Conservation (phyloP, 2,113 vertebrate species). For the Dolichallabes microphthalmus region DNA sequence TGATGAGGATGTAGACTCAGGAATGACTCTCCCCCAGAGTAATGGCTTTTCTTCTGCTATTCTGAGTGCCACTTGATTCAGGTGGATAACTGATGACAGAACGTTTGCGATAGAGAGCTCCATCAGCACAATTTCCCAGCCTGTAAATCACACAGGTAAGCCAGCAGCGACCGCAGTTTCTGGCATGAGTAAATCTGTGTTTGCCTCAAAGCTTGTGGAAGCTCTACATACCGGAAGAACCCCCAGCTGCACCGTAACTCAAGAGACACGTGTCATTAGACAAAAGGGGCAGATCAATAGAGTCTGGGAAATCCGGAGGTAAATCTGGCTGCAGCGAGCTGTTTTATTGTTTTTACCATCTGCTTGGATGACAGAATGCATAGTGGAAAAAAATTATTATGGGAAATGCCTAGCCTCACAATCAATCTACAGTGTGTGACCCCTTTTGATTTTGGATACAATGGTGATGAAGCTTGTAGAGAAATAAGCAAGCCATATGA, state of each 20-base stretch:
- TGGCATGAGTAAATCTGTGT: slow-evolving; percentile 48
- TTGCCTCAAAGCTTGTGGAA: slow-evolving; percentile 20
- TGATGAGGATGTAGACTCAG: neutral
- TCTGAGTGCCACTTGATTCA: slow-evolving; percentile 45
- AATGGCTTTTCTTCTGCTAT: slow-evolving; percentile 33
- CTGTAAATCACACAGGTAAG: slow-evolving; percentile 49
- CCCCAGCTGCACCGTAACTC: slow-evolving; percentile 36
- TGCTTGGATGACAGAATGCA: slow-evolving; percentile 30
- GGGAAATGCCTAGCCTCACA: neutral
- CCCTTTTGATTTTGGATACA: neutral
- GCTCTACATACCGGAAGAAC: slow-evolving; percentile 25
- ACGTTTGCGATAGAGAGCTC: slow-evolving; percentile 44
- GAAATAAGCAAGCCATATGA: neutral
- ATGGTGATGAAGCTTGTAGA: neutral
- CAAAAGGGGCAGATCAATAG: slow-evolving; percentile 45
- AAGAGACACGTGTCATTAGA: slow-evolving; percentile 36
- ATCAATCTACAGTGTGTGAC: neutral
- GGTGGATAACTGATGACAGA: slow-evolving; percentile 51
- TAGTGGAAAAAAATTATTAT: slow-evolving; percentile 29
- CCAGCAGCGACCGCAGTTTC: slow-evolving; percentile 21
- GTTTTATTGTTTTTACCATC: slow-evolving; percentile 30
- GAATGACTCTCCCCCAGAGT: slow-evolving; percentile 27
- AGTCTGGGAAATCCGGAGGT: slow-evolving; percentile 39
- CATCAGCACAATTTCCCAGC: slow-evolving; percentile 31
- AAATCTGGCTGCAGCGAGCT: slow-evolving; percentile 26